Conservation (phyloP, 2,888 invertebrate species). For the Epistrophe eligans region DNA sequence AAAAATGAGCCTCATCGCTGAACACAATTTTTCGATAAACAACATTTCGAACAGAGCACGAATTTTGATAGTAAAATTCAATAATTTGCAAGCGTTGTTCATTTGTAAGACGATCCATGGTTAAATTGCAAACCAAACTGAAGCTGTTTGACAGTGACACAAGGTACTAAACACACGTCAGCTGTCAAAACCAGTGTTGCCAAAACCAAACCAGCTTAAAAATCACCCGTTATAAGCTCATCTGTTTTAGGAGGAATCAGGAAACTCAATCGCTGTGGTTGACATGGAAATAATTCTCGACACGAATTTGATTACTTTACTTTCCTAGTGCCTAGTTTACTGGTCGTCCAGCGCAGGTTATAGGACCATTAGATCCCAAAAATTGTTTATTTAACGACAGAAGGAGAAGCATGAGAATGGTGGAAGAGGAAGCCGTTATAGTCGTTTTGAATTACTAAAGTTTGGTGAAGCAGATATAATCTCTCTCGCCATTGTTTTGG, state of each 20-base stretch:
- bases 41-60: too few species aligned
- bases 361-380: constrained; percentile 22
- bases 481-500: constrained; percentile 12
- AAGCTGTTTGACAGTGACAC: too few species aligned
- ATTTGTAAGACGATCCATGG: too few species aligned
- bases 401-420: background rate
- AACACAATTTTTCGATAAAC: too few species aligned
- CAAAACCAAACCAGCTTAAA: too few species aligned
- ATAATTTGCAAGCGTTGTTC: too few species aligned
- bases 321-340: background rate
- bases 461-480: constrained; percentile 7
- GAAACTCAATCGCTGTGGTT: constrained; percentile 39
- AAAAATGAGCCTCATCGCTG: too few species aligned
- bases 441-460: background rate
- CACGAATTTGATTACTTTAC: constrained; percentile 51
- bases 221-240: too few species aligned
- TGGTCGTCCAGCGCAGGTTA: background rate
- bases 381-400: constrained; percentile 20
- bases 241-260: constrained; percentile 24
- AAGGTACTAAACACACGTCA: too few species aligned
- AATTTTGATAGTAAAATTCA: too few species aligned
- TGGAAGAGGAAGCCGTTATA: background rate
- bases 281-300: constrained; percentile 54
- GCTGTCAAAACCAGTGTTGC: too few species aligned
- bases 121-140: too few species aligned